phyloP scores from a whole-genome alignment of 1,140 invertebrate genomes.

The Zaprionus ghesquierei region DNA sequence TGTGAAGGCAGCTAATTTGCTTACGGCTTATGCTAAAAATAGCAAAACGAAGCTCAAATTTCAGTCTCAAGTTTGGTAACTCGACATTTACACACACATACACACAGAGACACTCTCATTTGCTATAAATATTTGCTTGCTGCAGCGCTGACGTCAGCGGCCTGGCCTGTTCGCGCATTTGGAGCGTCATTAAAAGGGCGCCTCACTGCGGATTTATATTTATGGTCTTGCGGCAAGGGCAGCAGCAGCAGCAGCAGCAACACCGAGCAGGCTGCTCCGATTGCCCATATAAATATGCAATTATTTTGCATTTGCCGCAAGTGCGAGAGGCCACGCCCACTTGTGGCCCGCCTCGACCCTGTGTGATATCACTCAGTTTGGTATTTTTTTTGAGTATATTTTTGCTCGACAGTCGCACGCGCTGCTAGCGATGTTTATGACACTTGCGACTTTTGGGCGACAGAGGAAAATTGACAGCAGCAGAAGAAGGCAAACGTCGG shows the following conservation, averaged over 20 bases:
- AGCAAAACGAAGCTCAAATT: not conserved
- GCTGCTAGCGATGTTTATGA: constrained; percentile 71
- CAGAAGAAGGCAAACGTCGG: not conserved
- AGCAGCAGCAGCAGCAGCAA: not conserved
- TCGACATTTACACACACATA: too few species aligned
- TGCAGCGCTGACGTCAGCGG: constrained; percentile 18
- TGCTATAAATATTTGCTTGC: constrained; percentile 38
- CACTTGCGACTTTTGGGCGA: constrained; percentile 67
- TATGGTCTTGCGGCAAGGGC: constrained; percentile 19
- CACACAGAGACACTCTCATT: constrained; percentile 37
- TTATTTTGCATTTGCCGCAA: constrained; percentile 72
- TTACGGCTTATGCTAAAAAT: not conserved
- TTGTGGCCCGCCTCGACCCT: not conserved
- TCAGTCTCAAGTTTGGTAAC: not conserved
- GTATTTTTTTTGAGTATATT: constrained; percentile 5
- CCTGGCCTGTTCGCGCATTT: constrained; percentile 50
- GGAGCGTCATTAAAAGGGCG: constrained; percentile 45
- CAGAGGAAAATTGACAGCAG: constrained; percentile 67
- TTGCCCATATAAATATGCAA: constrained; percentile 74
- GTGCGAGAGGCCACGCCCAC: not conserved
- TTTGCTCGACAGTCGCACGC: constrained; percentile 48
- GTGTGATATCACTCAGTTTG: constrained; percentile 39
- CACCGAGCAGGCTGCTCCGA: constrained; percentile 16
- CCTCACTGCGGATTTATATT: constrained; percentile 45
- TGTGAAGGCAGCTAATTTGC: not conserved